Percentiles rank a stretch among this genome's conserved stretches.
These are phyloP conservation scores for Melopsittacus undulatus DNA, from an alignment of 2,797 vertebrate species.

Conservation along the genomic window DNA sequence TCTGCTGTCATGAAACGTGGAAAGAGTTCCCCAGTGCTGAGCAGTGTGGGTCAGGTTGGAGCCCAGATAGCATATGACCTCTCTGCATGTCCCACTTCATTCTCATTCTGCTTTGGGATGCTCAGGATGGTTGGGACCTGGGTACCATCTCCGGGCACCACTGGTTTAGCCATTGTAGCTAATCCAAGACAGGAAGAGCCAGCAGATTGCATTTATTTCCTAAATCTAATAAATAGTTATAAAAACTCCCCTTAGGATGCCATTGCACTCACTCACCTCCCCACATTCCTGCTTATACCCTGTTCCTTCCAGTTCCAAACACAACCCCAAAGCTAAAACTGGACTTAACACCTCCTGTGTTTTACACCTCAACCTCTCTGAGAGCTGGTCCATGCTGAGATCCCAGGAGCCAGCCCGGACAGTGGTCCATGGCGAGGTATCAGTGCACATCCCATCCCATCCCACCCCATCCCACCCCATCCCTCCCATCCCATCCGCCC, in stretches of 20 bases:
- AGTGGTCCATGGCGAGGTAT: not conserved
- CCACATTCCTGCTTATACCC: not conserved
- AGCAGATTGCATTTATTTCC: not conserved
- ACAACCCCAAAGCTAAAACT: not conserved
- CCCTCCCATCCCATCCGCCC: accelerated
- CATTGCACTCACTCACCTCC: accelerated
- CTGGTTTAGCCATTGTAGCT: not conserved
- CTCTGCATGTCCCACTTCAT: not conserved
- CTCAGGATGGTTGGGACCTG: not conserved
- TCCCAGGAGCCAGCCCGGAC: accelerated
- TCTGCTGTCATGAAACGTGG: not conserved
- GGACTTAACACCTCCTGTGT: not conserved
- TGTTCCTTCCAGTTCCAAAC: not conserved
- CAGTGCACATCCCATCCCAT: no score
- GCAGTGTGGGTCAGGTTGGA: accelerated
- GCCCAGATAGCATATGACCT: accelerated
- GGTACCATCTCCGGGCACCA: not conserved
- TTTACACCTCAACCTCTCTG: not conserved
- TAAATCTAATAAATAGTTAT: not conserved
- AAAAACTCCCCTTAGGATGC: not conserved
- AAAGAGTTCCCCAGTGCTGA: not conserved
- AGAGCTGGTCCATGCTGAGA: not conserved
- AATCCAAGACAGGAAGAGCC: not conserved
- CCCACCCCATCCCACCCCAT: no score
- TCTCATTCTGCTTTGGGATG: not conserved